Conservation (phyloP, 2,888 invertebrate genomes). For the Rhagium mordax region DNA sequence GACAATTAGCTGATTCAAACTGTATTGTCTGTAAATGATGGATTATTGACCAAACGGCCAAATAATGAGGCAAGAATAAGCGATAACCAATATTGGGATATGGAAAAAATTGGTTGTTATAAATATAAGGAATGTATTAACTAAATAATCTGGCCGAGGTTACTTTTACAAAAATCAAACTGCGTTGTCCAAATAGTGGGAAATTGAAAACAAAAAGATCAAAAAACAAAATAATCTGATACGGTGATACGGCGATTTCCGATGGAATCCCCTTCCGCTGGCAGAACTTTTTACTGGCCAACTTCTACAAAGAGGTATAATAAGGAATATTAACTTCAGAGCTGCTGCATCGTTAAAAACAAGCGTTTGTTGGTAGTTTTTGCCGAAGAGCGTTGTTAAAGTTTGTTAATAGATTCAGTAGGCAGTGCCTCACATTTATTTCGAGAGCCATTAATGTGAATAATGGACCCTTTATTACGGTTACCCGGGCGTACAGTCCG, state of each 20-base stretch:
- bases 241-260: background rate
- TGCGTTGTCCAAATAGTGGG: too few species aligned
- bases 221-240: background rate
- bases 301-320: background rate
- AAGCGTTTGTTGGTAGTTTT: conserved; percentile 5
- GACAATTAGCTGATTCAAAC: conserved; percentile 1
- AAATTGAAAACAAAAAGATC: too few species aligned
- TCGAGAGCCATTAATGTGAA: conserved; percentile 36
- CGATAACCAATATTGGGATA: too few species aligned
- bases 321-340: background rate
- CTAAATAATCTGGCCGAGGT: too few species aligned
- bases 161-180: too few species aligned
- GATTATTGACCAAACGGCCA: conserved; percentile 6
- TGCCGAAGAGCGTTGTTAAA: conserved; percentile 16
- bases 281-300: too few species aligned
- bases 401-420: conserved; percentile 28
- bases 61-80: conserved; percentile 11
- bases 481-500: conserved; percentile 6
- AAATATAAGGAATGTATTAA: too few species aligned
- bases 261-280: background rate
- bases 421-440: conserved; percentile 25
- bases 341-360: background rate
- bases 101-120: too few species aligned
- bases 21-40: conserved; percentile 16
- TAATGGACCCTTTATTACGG: conserved; percentile 33